These are phyloP conservation scores for Rhabdophis nuchalis DNA, from an alignment of 2,797 vertebrate genomes.

Conservation along the genomic window DNA sequence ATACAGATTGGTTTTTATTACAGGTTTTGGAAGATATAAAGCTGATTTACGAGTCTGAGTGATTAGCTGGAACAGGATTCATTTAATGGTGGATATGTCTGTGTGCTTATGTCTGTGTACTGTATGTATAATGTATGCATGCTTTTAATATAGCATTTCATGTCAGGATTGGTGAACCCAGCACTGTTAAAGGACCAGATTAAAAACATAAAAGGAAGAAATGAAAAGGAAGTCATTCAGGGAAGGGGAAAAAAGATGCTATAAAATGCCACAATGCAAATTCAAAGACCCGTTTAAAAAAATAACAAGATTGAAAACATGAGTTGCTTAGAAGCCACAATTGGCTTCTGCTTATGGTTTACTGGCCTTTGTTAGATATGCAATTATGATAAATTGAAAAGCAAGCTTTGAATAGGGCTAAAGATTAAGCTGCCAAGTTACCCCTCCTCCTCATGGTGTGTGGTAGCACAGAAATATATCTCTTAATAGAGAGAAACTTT, in stretches of 20 bases:
- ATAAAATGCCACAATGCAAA: conserved; percentile 51
- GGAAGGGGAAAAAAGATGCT: conserved; percentile 30
- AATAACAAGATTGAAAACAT: conserved; percentile 27
- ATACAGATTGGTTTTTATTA: not conserved
- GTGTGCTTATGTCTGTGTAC: not conserved
- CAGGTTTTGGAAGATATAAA: not conserved
- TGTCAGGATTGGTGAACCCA: conserved; percentile 9
- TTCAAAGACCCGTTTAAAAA: conserved; percentile 38
- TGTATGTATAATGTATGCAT: not conserved
- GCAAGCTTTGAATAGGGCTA: not conserved
- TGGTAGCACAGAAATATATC: not conserved
- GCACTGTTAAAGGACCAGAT: conserved; percentile 22
- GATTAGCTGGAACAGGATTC: conserved; percentile 19
- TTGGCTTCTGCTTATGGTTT: conserved; percentile 8
- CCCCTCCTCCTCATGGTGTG: not conserved
- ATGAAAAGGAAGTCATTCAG: conserved; percentile 51
- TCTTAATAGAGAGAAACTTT: not conserved
- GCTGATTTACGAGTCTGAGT: not conserved
- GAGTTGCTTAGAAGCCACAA: conserved; percentile 7
- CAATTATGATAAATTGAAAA: not conserved
- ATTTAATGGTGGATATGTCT: not conserved
- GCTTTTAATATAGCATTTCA: not conserved
- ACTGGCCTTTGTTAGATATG: not conserved
- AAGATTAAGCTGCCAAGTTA: not conserved
- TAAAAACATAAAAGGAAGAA: conserved; percentile 46